Base-by-base conservation (phyloP, 2,888 invertebrate genomes). In the Stenoptilia bipunctidactyla region DNA sequence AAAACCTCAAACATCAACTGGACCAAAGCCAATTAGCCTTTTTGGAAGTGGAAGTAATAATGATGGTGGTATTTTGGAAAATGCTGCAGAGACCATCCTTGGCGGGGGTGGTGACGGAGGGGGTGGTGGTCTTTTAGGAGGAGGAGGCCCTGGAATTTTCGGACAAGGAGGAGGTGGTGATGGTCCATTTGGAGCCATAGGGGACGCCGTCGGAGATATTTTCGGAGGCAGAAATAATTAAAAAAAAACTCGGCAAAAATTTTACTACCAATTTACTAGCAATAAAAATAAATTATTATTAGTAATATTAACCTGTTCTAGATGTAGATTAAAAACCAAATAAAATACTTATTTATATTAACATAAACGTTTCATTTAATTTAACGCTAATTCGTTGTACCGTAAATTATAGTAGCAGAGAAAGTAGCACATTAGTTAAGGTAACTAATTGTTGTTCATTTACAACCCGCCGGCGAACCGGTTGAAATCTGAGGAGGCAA, bases 121-220 rank as follows among this genome's bases (percentile, higher is more conserved):
- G 5, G 51, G 54, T 30, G 56, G 51, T 3, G 56, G 51, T 6
- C 33, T 48, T 1, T 48, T 52, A 33, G 50, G 48, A 1, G 39
- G 40, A 12, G 36, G 38, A 10, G 20, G 20, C n/a, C n/a, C n/a
- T 20, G 20, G 8, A 20, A 20, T 20, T 5, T 20, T 20, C 8
- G 20, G 20, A 20, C 20, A 20, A 20, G 38, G 38, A 15, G 47
- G 56, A 51, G 62, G 63, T 42, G 59, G 61, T 15, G 69, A 53
- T 33, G 75, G 80, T 27, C 79, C 80, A 2, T 55, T 80, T 13
- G 75, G 58, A 27, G 77, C 51, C 9, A 66, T 82, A 9, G 82
- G 80, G 10, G 75, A 82, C 46, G 83, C 71, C 1, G 52, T 84
- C 25, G 83, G 76, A 27, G 76, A 67, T 40, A 57, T 79, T 27